Percentiles rank a stretch among this genome's conserved stretches.
These are phyloP conservation scores for Notolabrus celidotus DNA, from an alignment of 2,797 vertebrate species.

Conservation along the genomic window DNA sequence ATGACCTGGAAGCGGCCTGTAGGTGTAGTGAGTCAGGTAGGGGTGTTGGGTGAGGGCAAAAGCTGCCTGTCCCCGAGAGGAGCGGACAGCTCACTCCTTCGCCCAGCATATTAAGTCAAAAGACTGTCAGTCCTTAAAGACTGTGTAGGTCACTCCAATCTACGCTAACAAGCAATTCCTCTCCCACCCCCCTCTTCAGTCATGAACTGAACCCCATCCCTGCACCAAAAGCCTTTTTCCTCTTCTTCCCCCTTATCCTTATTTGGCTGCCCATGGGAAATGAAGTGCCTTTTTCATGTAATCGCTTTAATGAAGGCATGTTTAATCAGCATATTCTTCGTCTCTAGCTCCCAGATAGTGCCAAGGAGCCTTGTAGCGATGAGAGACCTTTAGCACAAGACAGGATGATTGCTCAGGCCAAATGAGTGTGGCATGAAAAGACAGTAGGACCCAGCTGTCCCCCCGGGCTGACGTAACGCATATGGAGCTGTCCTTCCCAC, in stretches of 20 bases:
- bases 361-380: conserved; percentile 83
- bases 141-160: conserved; percentile 59
- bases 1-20: conserved; percentile 85
- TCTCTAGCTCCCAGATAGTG: conserved; percentile 80
- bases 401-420: conserved; percentile 80
- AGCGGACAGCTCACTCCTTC: conserved; percentile 61
- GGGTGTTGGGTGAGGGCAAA: conserved; percentile 64
- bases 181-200: conserved; percentile 3
- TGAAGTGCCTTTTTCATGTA: conserved; percentile 74
- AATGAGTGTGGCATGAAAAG: conserved; percentile 86
- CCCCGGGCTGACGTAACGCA: conserved; percentile 76
- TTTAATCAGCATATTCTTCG: conserved; percentile 80
- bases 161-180: conserved; percentile 66
- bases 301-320: conserved; percentile 86
- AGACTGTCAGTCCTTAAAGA: conserved; percentile 65
- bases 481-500: conserved; percentile 82
- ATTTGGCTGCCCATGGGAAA: conserved; percentile 80
- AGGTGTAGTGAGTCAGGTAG: conserved; percentile 87
- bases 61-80: conserved; percentile 73
- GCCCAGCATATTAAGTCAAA: conserved; percentile 60
- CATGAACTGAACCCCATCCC: conserved; percentile 31
- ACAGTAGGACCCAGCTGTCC: conserved; percentile 70
- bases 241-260: conserved; percentile 61
- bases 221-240: conserved; percentile 29
- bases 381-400: conserved; percentile 87